These are phyloP conservation scores for Spea bombifrons DNA, from an alignment of 2,113 vertebrate species.

Conservation along the genomic window DNA sequence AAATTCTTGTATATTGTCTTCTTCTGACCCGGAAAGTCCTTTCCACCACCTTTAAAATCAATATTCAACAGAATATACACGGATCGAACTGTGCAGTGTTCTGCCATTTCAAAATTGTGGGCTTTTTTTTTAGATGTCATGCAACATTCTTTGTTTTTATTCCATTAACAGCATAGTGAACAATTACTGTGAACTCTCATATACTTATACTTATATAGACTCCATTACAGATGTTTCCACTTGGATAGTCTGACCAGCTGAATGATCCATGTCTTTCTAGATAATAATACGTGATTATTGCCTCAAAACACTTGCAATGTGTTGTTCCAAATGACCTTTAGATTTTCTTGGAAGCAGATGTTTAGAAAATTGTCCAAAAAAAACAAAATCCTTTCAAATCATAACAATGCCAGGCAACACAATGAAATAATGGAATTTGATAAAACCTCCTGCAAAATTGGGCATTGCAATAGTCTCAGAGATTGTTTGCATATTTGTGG, in stretches of 20 bases:
- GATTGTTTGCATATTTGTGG: too few species aligned
- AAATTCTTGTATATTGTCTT: too few species aligned
- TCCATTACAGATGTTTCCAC: conserved; percentile 43
- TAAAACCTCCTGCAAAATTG: too few species aligned
- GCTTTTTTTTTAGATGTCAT: background rate
- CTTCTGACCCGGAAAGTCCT: background rate
- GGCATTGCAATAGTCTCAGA: too few species aligned
- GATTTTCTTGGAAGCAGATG: conserved; percentile 38
- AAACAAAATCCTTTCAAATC: conserved; percentile 11
- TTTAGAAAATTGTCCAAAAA: conserved; percentile 9
- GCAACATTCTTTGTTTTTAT: background rate
- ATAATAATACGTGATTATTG: conserved; percentile 41
- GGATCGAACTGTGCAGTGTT: too few species aligned
- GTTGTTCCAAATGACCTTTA: conserved; percentile 39
- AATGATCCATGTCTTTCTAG: conserved; percentile 18
- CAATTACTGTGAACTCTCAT: conserved; percentile 37
- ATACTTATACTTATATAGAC: background rate
- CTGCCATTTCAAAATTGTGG: too few species aligned
- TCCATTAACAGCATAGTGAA: background rate
- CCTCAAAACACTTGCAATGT: conserved; percentile 27
- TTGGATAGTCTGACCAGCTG: conserved; percentile 28
- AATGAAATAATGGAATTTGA: background rate
- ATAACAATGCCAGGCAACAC: conserved; percentile 3
- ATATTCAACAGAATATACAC: background rate
- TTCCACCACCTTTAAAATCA: background rate